Base-by-base conservation (phyloP, 2,113 vertebrate species). In the Leucoraja erinaceus region DNA sequence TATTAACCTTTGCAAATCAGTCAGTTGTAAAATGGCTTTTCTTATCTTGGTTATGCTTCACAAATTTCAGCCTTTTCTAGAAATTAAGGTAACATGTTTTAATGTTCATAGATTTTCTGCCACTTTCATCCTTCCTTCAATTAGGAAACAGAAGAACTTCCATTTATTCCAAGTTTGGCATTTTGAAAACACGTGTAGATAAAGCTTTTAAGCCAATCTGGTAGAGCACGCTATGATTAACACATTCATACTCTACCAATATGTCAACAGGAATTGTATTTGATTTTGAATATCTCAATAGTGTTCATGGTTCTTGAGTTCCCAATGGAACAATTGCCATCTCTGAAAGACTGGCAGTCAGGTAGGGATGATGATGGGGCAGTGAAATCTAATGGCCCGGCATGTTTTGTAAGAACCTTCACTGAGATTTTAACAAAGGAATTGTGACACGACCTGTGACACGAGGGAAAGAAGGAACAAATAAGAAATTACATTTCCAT, bases 1-100 rank as follows among this genome's bases (percentile, higher is more conserved):
- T 91, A 54, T 74, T 72, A 91, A 91, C 66, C 90, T 90, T 90
- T 70, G 33, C 88, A 90, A 90, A 90, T 90, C 88, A 70, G 63
- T 70, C 63, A 90, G 88, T 70, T 90, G 88, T 70, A 90, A 90
- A 90, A 70, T 90, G 38, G 66, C 88, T 70, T 68, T 47, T 70
- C 63, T 70, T 8, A 72, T 70, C 31, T 66, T 68, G 33, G 61
- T 25, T 90, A 38, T 18, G 18, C 66, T 90, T 38, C 88, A 90
- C n/a, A 66, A 70, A 90, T 70, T 90, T 90, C 18, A 38, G 4
- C 18, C 63, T 38, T 38, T 70, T 16, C 9, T 20, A 11, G 14
- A 33, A 68, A 70, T n/a, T 31, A 90, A 90, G 33, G 28, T 2
- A 5, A 9, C 31, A 70, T 70, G 8, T 10, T 38, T 90, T 70